Percentiles rank a stretch among this genome's conserved stretches.
These are phyloP conservation scores for Coecobrya sp. DNA, from an alignment of 2,888 invertebrate species.

Conservation along the genomic window DNA sequence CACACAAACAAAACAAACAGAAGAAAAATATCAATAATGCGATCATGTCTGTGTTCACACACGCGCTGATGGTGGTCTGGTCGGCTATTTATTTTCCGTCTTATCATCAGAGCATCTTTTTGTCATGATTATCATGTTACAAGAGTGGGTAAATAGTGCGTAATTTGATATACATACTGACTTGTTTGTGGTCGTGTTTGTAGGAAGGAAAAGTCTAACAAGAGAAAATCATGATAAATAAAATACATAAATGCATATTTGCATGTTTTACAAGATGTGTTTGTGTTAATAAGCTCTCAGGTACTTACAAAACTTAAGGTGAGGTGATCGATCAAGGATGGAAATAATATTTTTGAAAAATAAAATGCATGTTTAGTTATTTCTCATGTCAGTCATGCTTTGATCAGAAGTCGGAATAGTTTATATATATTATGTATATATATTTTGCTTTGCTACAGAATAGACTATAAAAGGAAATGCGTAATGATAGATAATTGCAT, in stretches of 20 bases:
- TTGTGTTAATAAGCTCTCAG: neutral
- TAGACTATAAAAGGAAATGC: constrained; percentile 31
- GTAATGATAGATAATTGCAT: neutral
- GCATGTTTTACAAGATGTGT: neutral
- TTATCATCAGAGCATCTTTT: constrained; percentile 49
- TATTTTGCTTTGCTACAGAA: neutral
- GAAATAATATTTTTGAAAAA: neutral
- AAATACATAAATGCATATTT: no score
- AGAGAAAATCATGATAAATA: neutral
- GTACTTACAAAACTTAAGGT: neutral
- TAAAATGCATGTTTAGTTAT: neutral
- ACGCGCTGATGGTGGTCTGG: constrained; percentile 59
- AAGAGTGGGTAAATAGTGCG: constrained; percentile 41
- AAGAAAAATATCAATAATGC: neutral
- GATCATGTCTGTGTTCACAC: neutral
- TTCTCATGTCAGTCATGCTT: constrained; percentile 11
- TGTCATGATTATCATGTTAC: constrained; percentile 47
- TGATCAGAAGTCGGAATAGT: no score
- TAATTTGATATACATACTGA: constrained; percentile 27
- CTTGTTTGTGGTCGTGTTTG: neutral
- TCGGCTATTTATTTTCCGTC: constrained; percentile 28
- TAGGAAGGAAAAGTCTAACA: constrained; percentile 20
- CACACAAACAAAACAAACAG: constrained; percentile 23
- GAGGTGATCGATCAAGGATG: constrained; percentile 49
- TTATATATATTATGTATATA: no score